A percentile compares a stretch with the other conserved stretches of the same genome.
These are phyloP conservation scores for Drepana falcataria DNA, from an alignment of 2,888 invertebrate genomes.

Conservation along the genomic window DNA sequence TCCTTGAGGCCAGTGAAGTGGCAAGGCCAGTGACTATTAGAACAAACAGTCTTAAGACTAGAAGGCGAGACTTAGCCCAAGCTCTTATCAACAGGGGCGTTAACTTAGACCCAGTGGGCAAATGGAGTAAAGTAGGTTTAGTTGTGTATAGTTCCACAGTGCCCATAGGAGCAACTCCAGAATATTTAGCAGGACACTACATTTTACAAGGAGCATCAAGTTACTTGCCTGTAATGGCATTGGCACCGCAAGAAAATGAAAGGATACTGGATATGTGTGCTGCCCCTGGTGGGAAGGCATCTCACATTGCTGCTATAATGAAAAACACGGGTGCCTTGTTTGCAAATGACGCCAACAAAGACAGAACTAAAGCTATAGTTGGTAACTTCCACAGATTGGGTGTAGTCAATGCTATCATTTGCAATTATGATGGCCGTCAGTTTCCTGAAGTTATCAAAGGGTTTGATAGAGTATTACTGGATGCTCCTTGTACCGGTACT, in stretches of 20 bases:
- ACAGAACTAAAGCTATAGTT: constrained; percentile 93
- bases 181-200: constrained; percentile 98
- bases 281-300: constrained; percentile 99
- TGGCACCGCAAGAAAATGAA: constrained; percentile 98
- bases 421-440: constrained; percentile 92
- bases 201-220: constrained; percentile 98
- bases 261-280: constrained; percentile 97
- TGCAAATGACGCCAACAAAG: constrained; percentile 96
- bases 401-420: constrained; percentile 94
- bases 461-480: constrained; percentile 96
- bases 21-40: constrained; percentile 96
- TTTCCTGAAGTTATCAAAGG: constrained; percentile 91
- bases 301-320: constrained; percentile 98
- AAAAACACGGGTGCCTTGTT: constrained; percentile 98
- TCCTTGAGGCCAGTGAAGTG: constrained; percentile 97
- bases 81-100: constrained; percentile 97
- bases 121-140: constrained; percentile 99
- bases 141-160: constrained; percentile 98
- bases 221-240: constrained; percentile 97
- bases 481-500: constrained; percentile 99
- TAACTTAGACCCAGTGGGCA: constrained; percentile 98
- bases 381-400: constrained; percentile 98
- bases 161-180: constrained; percentile 98
- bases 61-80: constrained; percentile 95
- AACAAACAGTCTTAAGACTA: constrained; percentile 95